Evolutionary conservation across 2,888 invertebrate genomes (phyloP).

Genomic region (Ophion obscuratus): DNA sequence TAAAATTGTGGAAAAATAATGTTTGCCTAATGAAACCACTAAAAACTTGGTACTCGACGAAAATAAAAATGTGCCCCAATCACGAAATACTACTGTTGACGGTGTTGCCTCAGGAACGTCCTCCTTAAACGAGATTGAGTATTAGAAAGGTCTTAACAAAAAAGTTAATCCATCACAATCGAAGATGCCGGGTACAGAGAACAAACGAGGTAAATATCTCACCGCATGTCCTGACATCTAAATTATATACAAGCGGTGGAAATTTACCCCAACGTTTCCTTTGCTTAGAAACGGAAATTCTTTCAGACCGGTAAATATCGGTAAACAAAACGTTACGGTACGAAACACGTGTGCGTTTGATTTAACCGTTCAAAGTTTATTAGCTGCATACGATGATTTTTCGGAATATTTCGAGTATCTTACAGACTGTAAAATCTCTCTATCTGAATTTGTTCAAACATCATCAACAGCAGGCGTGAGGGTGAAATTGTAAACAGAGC

Average conservation of each 20-base stretch:
- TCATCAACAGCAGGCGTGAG: slow-evolving; percentile 35
- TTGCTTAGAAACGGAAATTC: slow-evolving; percentile 54
- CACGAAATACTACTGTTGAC: no score
- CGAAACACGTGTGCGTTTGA: slow-evolving; percentile 58
- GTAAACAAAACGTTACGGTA: slow-evolving; percentile 16
- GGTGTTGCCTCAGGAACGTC: no score
- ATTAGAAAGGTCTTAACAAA: slow-evolving; percentile 6
- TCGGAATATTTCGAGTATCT: slow-evolving; percentile 40
- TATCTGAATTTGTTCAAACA: slow-evolving; percentile 37
- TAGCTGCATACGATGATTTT: slow-evolving; percentile 35
- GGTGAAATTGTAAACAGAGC: slow-evolving; percentile 41
- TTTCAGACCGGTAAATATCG: slow-evolving; percentile 40
- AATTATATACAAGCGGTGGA: slow-evolving; percentile 31
- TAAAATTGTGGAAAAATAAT: no score
- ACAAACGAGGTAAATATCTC: slow-evolving; percentile 48
- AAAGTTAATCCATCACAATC: slow-evolving; percentile 6
- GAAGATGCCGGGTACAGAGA: neutral
- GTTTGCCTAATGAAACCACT: no score
- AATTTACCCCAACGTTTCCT: slow-evolving; percentile 38
- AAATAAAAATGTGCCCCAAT: no score
- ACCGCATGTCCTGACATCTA: slow-evolving; percentile 45
- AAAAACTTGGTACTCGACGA: no score
- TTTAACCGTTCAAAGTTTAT: slow-evolving; percentile 10
- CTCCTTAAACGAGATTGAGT: neutral
- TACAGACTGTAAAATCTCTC: neutral